phyloP scores from a whole-genome alignment of 2,797 vertebrate species.

The Hemitrygon akajei region DNA sequence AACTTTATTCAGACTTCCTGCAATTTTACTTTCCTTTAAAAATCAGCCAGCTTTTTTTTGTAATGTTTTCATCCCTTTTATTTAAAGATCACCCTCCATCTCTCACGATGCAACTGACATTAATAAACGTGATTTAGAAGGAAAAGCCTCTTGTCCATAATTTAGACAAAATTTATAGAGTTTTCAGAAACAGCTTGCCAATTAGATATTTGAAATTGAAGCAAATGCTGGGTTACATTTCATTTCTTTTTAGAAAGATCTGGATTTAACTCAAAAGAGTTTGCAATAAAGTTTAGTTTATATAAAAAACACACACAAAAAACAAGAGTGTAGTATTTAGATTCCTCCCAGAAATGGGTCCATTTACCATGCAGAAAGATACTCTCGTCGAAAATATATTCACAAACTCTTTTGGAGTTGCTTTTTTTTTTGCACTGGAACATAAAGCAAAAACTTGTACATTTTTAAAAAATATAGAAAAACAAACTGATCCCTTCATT shows the following conservation, averaged over 20 bases:
- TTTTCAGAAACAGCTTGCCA: neutral
- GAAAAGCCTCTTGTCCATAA: slow-evolving; percentile 17
- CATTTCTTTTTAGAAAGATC: slow-evolving; percentile 39
- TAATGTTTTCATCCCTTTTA: slow-evolving; percentile 44
- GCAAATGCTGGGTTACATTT: neutral
- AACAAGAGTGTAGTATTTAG: slow-evolving; percentile 45
- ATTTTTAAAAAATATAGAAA: slow-evolving; percentile 53
- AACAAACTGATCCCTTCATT: slow-evolving; percentile 82
- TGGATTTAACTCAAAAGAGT: slow-evolving; percentile 46
- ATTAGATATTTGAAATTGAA: neutral
- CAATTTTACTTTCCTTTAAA: slow-evolving; percentile 45
- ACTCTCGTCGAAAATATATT: slow-evolving; percentile 30
- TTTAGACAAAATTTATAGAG: neutral
- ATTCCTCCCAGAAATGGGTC: neutral
- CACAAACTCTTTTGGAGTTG: slow-evolving; percentile 54
- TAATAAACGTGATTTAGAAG: slow-evolving; percentile 8
- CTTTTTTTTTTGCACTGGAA: slow-evolving; percentile 52
- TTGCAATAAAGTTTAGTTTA: slow-evolving; percentile 45
- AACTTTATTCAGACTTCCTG: slow-evolving; percentile 48
- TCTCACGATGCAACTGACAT: neutral
- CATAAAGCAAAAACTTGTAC: slow-evolving; percentile 45
- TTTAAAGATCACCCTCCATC: slow-evolving; percentile 37
- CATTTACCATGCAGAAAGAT: neutral
- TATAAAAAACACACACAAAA: slow-evolving; percentile 36
- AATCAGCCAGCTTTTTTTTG: slow-evolving; percentile 47